Evolutionary conservation across 2,797 vertebrate species (phyloP), one percentile per base, ranked within the genome.

Genomic region (Anolis apletophallus): DNA sequence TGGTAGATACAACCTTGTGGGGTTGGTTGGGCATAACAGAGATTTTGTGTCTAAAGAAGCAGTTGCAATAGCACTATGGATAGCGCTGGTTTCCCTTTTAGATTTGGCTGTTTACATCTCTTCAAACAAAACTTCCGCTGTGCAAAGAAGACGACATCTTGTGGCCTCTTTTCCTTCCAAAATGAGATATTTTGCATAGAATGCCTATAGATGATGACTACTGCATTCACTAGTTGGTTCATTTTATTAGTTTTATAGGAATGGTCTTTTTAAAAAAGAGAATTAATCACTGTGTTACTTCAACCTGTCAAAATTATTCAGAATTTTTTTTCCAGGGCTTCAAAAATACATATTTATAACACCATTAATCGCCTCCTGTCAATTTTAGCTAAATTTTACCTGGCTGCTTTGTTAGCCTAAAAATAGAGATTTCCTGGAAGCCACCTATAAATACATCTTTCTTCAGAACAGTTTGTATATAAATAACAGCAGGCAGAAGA

Each of bases 361-460:
- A 67, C 50, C 5, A 9, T 36, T 16, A 64, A 40, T 67, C 29
- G 64, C 85, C 69, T 89, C 50, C 26, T 85, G 85, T 85, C 75
- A 72, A 75, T 91, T 89, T 69, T 90, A 88, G 59, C 75, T 90
- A 76, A 68, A 90, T 82, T 88, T 88, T 89, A 88, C 61, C 73
- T 75, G 34, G 14, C 11, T 59, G 21, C 29, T 91, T 40, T 84
- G 87, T 87, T 68, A 94, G 72, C 74, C 55, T 80, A 91, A 87
- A 83, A 89, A 85, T 87, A 88, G 64, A 82, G 85, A 86, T 88
- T 90, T 71, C 59, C 54, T 86, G n/a, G 68, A 90, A 92, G 87
- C 59, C 72, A 21, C 19, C 86, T 91, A 92, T 84, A 94, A 94
- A 91, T 89, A 91, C 85, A 81, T 73, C 34, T n/a, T 87, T 81